These are phyloP conservation scores for Campoletis raptor DNA, from an alignment of 2,888 invertebrate species.

Conservation along the genomic window DNA sequence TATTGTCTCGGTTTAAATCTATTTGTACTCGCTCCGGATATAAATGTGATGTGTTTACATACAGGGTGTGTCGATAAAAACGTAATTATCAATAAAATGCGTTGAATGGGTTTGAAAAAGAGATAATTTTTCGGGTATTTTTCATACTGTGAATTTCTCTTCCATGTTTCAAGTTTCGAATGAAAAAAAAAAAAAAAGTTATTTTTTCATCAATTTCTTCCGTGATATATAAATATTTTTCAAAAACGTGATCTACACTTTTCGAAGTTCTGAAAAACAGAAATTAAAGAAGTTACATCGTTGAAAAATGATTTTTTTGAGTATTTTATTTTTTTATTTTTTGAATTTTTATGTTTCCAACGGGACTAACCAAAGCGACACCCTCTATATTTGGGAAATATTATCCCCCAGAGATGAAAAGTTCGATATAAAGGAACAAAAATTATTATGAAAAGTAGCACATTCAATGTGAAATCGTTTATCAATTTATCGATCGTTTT, in stretches of 20 bases:
- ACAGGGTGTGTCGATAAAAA: background rate
- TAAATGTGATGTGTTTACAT: conserved; percentile 1
- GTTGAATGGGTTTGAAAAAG: too few relatives aligned
- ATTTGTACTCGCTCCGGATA: conserved; percentile 42
- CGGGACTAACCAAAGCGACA: background rate
- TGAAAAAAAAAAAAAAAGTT: background rate
- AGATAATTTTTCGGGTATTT: too few relatives aligned
- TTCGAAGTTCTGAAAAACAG: background rate
- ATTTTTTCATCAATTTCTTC: background rate
- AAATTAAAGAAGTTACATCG: background rate
- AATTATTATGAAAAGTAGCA: conserved; percentile 40
- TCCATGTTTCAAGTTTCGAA: background rate
- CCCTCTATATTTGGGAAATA: background rate
- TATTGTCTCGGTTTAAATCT: conserved; percentile 46
- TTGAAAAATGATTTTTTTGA: background rate
- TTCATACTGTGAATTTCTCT: background rate
- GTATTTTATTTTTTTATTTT: background rate
- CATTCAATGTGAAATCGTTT: conserved; percentile 8
- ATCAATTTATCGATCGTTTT: conserved; percentile 42
- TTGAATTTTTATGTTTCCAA: background rate
- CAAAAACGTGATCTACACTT: background rate
- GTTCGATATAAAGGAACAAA: background rate
- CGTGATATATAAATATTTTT: background rate
- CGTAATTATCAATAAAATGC: background rate
- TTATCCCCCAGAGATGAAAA: background rate